These are phyloP conservation scores for Asarcornis scutulata DNA, from an alignment of 2,113 vertebrate genomes.

Conservation along the genomic window DNA sequence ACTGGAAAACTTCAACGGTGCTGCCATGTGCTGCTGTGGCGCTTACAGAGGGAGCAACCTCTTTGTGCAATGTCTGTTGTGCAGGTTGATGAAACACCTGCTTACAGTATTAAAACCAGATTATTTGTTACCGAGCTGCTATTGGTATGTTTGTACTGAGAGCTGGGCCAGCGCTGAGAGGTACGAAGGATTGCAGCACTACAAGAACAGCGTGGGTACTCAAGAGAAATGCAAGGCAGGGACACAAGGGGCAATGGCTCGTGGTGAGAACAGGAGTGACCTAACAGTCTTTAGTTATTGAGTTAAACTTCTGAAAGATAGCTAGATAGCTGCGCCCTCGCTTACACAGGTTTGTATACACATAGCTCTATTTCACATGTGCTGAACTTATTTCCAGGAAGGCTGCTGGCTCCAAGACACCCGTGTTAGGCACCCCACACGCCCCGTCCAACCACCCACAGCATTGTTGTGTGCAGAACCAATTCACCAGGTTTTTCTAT, in stretches of 20 bases:
- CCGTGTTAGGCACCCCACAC: rapidly evolving
- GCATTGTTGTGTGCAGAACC: not conserved
- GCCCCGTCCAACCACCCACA: not conserved
- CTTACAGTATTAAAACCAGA: not conserved
- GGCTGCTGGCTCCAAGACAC: not conserved
- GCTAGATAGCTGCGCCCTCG: not conserved
- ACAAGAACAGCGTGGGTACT: not conserved
- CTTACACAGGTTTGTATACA: not conserved
- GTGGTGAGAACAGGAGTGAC: not conserved
- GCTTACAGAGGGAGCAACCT: not conserved
- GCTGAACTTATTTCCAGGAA: not conserved
- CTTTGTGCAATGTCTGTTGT: not conserved
- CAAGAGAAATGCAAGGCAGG: not conserved
- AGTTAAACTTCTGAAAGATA: not conserved
- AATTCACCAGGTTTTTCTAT: not conserved
- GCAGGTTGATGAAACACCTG: not conserved
- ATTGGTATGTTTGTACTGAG: not conserved
- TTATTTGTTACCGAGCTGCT: not conserved
- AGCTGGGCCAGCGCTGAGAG: not conserved
- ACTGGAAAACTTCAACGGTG: not conserved
- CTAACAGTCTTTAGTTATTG: not conserved
- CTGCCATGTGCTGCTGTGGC: not conserved
- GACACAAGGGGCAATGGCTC: not conserved
- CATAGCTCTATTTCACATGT: not conserved
- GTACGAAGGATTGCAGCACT: not conserved